Percentiles rank a stretch among this genome's conserved stretches.
phyloP scores from a whole-genome alignment of 2,113 vertebrate species.

The Corydoras maculifer region DNA sequence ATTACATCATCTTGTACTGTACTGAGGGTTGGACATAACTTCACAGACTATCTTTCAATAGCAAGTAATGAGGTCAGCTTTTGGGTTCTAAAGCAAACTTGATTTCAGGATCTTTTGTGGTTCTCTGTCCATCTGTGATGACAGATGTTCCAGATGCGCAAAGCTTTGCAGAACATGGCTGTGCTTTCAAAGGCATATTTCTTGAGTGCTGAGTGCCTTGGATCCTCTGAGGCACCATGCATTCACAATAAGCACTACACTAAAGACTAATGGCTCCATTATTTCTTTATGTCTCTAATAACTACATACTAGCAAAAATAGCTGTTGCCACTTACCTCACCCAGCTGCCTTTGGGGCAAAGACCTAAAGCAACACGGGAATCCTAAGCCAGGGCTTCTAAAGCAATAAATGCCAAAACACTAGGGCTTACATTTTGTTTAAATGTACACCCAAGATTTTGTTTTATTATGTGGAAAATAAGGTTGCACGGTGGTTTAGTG shows the following conservation, averaged over 20 bases:
- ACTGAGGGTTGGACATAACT: neutral
- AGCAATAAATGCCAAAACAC: slow-evolving; percentile 2
- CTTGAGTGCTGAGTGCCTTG: neutral
- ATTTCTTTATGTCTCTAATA: slow-evolving; percentile 8
- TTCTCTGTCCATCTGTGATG: neutral
- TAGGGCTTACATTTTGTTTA: slow-evolving; percentile 7
- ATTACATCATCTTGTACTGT: neutral
- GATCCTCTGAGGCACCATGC: neutral
- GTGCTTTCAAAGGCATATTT: neutral
- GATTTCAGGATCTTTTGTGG: neutral
- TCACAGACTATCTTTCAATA: neutral
- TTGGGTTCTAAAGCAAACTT: neutral
- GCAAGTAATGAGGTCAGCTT: slow-evolving; percentile 7
- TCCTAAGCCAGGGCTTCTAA: slow-evolving; percentile 1
- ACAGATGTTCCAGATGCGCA: neutral
- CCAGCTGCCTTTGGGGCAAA: neutral
- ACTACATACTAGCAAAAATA: neutral
- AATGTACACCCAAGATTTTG: neutral
- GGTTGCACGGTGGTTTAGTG: neutral
- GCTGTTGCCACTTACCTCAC: slow-evolving; percentile 6
- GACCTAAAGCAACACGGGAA: neutral
- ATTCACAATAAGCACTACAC: neutral
- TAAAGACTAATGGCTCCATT: neutral
- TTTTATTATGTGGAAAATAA: no score
- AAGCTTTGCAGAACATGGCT: neutral